These are phyloP conservation scores for Corydoras maculifer DNA, from an alignment of 2,113 vertebrate species.

Conservation along the genomic window DNA sequence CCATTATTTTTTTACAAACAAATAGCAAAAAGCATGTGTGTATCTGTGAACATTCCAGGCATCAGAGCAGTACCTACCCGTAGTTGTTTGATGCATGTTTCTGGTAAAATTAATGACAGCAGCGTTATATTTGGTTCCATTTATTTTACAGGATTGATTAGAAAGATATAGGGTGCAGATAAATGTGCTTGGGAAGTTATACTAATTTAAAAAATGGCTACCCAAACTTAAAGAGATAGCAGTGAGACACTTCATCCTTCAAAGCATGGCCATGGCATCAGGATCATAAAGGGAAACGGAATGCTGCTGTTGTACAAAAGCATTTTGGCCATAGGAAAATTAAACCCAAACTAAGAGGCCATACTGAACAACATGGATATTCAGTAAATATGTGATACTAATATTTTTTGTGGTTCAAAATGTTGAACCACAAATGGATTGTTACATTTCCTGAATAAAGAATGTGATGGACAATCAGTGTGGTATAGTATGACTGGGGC, in stretches of 20 bases:
- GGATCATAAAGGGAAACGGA: constrained; percentile 25
- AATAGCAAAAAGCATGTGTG: neutral
- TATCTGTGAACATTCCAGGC: constrained; percentile 4
- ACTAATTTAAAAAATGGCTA: constrained; percentile 59
- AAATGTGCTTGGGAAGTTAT: constrained; percentile 56
- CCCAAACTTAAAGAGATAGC: constrained; percentile 54
- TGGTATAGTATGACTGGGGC: constrained; percentile 1
- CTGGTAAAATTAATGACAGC: constrained; percentile 61
- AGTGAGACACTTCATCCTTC: constrained; percentile 53
- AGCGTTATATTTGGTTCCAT: constrained; percentile 53
- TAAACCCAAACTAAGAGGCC: too few relatives aligned
- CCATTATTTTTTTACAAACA: neutral
- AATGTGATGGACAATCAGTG: neutral
- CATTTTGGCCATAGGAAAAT: neutral
- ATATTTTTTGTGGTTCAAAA: too few relatives aligned
- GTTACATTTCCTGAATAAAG: neutral
- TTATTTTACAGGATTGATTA: constrained; percentile 64
- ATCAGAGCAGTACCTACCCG: constrained; percentile 31
- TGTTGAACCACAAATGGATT: neutral
- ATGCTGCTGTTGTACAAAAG: neutral
- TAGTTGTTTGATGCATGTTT: constrained; percentile 50
- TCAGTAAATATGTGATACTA: too few relatives aligned
- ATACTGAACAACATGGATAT: too few relatives aligned
- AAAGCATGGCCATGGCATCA: constrained; percentile 44
- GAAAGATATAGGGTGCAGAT: constrained; percentile 53